A percentile compares a stretch with the other conserved stretches of the same genome.
Conservation (phyloP, 2,113 vertebrate species). For the Carollia perspicillata region DNA sequence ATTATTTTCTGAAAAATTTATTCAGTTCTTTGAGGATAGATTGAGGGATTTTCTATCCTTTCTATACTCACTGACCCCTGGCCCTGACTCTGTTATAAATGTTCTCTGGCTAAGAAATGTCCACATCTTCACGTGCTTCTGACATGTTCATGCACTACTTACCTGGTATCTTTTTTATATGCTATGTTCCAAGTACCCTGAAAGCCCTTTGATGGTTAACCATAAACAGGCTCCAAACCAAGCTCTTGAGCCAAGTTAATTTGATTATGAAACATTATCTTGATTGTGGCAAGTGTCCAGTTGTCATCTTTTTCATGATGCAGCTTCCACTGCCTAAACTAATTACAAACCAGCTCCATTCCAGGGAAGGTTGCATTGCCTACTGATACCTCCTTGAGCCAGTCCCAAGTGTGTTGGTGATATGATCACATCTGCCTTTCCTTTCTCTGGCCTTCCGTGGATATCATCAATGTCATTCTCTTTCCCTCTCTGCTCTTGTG, state of each 20-base stretch:
- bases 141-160: not conserved
- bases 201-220: not conserved
- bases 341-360: slow-evolving; percentile 34
- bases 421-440: slow-evolving; percentile 6
- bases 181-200: not conserved
- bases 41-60: not conserved
- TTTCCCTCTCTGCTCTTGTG: not conserved
- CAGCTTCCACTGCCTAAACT: slow-evolving; percentile 27
- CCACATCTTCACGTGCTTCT: not conserved
- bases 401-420: not conserved
- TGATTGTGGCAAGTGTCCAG: slow-evolving; percentile 49
- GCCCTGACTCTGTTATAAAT: not conserved
- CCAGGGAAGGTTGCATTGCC: not conserved
- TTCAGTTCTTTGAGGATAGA: not conserved
- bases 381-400: not conserved
- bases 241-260: slow-evolving; percentile 38
- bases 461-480: not conserved
- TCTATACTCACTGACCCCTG: not conserved
- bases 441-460: not conserved
- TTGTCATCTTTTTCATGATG: slow-evolving; percentile 52
- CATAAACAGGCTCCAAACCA: slow-evolving; percentile 28
- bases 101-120: not conserved
- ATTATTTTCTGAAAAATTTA: not conserved
- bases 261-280: slow-evolving; percentile 57
- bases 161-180: not conserved